Evolutionary conservation across 1,140 invertebrate species (phyloP).

Genomic region (Drosophila lowei): DNA sequence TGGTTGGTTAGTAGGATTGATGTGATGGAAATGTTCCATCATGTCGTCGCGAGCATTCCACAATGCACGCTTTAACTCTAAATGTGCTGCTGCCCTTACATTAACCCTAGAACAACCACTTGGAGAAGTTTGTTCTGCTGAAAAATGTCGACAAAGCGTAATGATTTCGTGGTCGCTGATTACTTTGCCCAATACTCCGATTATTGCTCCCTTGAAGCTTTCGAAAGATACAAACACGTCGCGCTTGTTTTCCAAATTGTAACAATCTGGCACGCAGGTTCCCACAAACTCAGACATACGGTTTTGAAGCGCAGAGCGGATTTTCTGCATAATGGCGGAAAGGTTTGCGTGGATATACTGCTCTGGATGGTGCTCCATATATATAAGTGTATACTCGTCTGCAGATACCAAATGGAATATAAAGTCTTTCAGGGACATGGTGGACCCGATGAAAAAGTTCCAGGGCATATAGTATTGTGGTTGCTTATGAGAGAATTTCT

Average conservation of each 20-base stretch:
- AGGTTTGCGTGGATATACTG: slow-evolving; percentile 89
- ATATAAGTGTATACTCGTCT: slow-evolving; percentile 93
- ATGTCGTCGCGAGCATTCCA: slow-evolving; percentile 88
- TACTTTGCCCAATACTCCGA: slow-evolving; percentile 85
- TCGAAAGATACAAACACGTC: slow-evolving; percentile 77
- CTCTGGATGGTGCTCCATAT: slow-evolving; percentile 92
- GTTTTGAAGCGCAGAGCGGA: slow-evolving; percentile 85
- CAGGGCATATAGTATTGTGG: slow-evolving; percentile 89
- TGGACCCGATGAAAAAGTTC: slow-evolving; percentile 92
- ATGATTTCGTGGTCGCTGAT: slow-evolving; percentile 91
- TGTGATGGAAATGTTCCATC: slow-evolving; percentile 86
- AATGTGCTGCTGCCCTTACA: slow-evolving; percentile 86
- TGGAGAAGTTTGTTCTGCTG: slow-evolving; percentile 81
- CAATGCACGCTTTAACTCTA: slow-evolving; percentile 86
- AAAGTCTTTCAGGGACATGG: slow-evolving; percentile 89
- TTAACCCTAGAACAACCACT: slow-evolving; percentile 74
- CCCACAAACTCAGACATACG: slow-evolving; percentile 55
- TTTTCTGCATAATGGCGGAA: slow-evolving; percentile 88
- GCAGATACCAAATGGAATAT: slow-evolving; percentile 90
- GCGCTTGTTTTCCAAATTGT: slow-evolving; percentile 45
- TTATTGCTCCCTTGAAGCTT: slow-evolving; percentile 86
- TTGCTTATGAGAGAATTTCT: slow-evolving; percentile 87
- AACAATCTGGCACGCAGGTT: slow-evolving; percentile 46
- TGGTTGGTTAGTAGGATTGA: slow-evolving; percentile 85
- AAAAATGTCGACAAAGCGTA: slow-evolving; percentile 88